A percentile compares a stretch with the other conserved stretches of the same genome.
These are phyloP conservation scores for Naja naja DNA, from an alignment of 2,113 vertebrate species.

Conservation along the genomic window DNA sequence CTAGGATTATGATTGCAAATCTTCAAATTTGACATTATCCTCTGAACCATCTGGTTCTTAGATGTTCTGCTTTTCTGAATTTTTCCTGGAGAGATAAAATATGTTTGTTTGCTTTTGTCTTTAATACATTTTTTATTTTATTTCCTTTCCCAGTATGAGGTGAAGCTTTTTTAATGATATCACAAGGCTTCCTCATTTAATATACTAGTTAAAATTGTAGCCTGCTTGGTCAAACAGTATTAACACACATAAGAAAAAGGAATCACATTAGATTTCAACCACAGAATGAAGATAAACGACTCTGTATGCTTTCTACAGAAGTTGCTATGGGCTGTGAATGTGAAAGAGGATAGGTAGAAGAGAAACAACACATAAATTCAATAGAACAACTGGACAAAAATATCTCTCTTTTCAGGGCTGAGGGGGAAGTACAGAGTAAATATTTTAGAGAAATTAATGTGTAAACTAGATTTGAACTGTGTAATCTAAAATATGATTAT, in stretches of 20 bases:
- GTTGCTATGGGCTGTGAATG: conserved; percentile 51
- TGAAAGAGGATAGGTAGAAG: conserved; percentile 46
- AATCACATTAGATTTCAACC: conserved; percentile 59
- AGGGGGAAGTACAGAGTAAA: neutral
- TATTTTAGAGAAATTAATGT: neutral
- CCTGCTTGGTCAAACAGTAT: conserved; percentile 37
- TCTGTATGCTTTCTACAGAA: conserved; percentile 33
- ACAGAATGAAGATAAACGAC: conserved; percentile 75
- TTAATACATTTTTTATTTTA: neutral
- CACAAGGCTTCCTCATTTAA: conserved; percentile 43
- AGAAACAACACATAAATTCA: conserved; percentile 19
- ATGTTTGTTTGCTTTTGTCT: neutral
- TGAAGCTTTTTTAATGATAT: conserved; percentile 43
- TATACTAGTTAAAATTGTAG: conserved; percentile 50
- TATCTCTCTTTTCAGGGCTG: conserved; percentile 37
- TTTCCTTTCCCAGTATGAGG: neutral
- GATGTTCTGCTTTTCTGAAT: neutral
- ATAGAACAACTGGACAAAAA: conserved; percentile 46
- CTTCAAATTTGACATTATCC: neutral
- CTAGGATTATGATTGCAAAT: neutral
- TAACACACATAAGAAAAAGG: conserved; percentile 54
- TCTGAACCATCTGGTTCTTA: neutral
- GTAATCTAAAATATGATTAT: neutral
- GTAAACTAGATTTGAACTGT: neutral
- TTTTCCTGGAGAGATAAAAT: neutral